Percentiles rank a stretch among this genome's conserved stretches.
phyloP scores from a whole-genome alignment of 2,888 invertebrate species.

The Pseudococcus viburni region DNA sequence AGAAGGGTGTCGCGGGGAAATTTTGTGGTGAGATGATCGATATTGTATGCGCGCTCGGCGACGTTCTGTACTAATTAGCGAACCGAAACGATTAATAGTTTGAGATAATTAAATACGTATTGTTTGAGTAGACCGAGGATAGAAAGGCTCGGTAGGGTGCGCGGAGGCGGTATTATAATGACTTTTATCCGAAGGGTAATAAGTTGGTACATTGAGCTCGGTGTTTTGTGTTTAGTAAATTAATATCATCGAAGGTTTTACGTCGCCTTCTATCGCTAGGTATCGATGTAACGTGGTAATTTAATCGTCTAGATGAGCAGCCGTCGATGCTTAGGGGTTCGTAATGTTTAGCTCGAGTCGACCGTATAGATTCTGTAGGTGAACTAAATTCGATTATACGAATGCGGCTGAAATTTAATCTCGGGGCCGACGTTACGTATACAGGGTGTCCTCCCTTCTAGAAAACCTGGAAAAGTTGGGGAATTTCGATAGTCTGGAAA shows the following conservation, averaged over 20 bases:
- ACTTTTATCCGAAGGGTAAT: conserved; percentile 48
- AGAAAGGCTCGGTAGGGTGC: not conserved
- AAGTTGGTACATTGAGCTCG: conserved; percentile 28
- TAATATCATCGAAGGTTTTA: conserved; percentile 32
- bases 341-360: not conserved
- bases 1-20: not conserved
- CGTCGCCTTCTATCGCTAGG: not conserved
- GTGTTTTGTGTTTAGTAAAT: conserved; percentile 19
- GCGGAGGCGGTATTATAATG: conserved; percentile 4
- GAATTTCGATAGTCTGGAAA: no score
- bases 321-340: conserved; percentile 24
- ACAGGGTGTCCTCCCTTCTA: no score
- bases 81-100: conserved; percentile 29
- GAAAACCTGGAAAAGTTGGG: no score
- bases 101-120: conserved; percentile 46
- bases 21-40: not conserved
- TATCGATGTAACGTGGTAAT: conserved; percentile 2
- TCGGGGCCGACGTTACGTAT: not conserved
- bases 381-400: not conserved
- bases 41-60: not conserved
- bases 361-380: not conserved
- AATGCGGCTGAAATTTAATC: not conserved
- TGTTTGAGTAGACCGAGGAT: not conserved
- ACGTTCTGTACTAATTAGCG: conserved; percentile 30
- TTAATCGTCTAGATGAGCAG: conserved; percentile 18